A percentile compares a stretch with the other conserved stretches of the same genome.
phyloP scores from a whole-genome alignment of 2,113 vertebrate species.

The Hypomesus transpacificus region DNA sequence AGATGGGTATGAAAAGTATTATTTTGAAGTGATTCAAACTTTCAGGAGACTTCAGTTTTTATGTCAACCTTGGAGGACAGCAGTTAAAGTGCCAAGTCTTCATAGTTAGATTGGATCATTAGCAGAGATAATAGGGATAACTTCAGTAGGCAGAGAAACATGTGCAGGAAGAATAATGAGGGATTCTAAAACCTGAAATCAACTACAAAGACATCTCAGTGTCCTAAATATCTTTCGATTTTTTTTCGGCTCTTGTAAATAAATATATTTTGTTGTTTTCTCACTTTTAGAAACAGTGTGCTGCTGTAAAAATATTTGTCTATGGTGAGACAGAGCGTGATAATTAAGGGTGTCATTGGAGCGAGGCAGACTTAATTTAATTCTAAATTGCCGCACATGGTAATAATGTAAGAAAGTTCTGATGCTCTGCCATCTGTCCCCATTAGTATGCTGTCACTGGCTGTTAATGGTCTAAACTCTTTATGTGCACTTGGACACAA shows the following conservation, averaged over 20 bases:
- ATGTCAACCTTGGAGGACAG: not conserved
- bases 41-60: not conserved
- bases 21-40: not conserved
- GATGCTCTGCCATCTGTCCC: conserved; percentile 27
- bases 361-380: conserved; percentile 10
- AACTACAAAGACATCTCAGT: conserved; percentile 15
- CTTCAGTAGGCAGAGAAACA: conserved; percentile 16
- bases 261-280: conserved; percentile 11
- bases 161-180: conserved; percentile 21
- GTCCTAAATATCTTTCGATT: not conserved
- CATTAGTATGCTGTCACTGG: conserved; percentile 20
- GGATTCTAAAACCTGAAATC: conserved; percentile 13
- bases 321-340: conserved; percentile 4
- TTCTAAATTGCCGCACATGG: conserved; percentile 6
- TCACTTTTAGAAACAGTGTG: conserved; percentile 11
- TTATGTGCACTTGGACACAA: conserved; percentile 19
- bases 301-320: conserved; percentile 27
- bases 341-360: conserved; percentile 18
- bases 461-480: conserved; percentile 18
- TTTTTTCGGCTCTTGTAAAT: not conserved
- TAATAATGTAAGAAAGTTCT: conserved; percentile 21
- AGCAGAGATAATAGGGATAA: not conserved
- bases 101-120: not conserved
- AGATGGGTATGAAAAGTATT: too few species aligned
- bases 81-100: not conserved